A percentile compares a stretch with the other conserved stretches of the same genome.
phyloP scores from a whole-genome alignment of 1,140 invertebrate genomes.

The Zaprionus nigranus region DNA sequence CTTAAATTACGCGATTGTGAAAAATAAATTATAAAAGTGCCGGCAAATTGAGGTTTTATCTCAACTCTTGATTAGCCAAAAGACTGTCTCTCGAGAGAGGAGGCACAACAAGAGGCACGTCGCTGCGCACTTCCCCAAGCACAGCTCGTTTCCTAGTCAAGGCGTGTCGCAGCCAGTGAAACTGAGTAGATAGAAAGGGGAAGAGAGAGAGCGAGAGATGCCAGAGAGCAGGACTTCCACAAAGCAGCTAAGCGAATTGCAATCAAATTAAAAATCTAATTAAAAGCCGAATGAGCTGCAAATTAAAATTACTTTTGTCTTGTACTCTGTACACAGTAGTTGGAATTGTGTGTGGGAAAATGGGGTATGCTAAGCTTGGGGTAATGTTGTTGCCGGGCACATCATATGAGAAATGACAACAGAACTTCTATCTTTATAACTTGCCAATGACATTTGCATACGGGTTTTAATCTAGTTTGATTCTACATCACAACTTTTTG shows the following conservation, averaged over 20 bases:
- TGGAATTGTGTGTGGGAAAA: neutral
- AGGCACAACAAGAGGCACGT: neutral
- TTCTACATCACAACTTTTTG: too few species aligned
- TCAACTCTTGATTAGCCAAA: constrained; percentile 23
- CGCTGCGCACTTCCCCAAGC: constrained; percentile 17
- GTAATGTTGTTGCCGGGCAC: neutral
- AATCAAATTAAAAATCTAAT: constrained; percentile 9
- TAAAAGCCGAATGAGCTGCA: constrained; percentile 11
- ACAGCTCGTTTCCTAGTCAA: constrained; percentile 15
- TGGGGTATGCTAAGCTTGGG: neutral
- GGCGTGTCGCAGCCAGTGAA: neutral
- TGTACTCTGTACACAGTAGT: neutral
- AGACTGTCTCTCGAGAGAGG: neutral
- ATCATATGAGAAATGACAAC: too few species aligned
- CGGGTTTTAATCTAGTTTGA: too few species aligned
- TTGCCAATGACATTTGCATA: too few species aligned
- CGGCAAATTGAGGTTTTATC: constrained; percentile 36
- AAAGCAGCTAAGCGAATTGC: neutral
- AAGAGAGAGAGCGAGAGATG: neutral
- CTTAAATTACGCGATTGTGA: constrained; percentile 63
- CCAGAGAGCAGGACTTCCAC: neutral
- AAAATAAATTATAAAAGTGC: constrained; percentile 54
- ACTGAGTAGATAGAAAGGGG: neutral
- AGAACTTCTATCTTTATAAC: too few species aligned
- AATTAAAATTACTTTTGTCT: constrained; percentile 35